phyloP scores from a whole-genome alignment of 2,888 invertebrate species.

The Zootermopsis nevadensis region DNA sequence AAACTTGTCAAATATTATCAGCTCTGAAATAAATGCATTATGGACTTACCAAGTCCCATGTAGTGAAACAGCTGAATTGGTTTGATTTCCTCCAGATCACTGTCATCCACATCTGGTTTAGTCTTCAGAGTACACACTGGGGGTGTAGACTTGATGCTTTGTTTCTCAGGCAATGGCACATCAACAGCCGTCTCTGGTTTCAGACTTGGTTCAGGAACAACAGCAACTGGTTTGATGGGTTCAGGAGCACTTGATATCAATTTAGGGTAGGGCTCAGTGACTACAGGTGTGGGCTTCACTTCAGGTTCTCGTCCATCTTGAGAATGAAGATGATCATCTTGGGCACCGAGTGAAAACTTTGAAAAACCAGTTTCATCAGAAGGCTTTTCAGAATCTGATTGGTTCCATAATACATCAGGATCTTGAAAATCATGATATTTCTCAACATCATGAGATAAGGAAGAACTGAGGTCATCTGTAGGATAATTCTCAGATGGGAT shows the following conservation, averaged over 20 bases:
- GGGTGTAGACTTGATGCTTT: background rate
- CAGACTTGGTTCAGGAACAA: background rate
- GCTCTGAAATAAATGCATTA: background rate
- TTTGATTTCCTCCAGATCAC: conserved; percentile 65
- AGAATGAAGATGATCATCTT: background rate
- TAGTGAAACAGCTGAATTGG: conserved; percentile 78
- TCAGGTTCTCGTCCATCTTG: conserved; percentile 9
- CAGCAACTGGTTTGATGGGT: conserved; percentile 1
- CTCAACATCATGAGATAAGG: background rate
- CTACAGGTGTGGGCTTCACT: conserved; percentile 3
- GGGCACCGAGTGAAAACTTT: conserved; percentile 1
- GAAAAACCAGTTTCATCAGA: conserved; percentile 59
- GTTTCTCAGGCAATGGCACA: background rate
- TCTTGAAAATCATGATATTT: conserved; percentile 29
- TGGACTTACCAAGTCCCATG: conserved; percentile 77
- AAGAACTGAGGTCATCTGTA: background rate
- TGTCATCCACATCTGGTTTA: background rate
- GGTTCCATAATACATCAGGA: conserved; percentile 9
- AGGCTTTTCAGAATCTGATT: conserved; percentile 54
- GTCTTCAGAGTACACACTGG: conserved; percentile 7
- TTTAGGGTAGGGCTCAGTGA: background rate
- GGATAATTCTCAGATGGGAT: background rate
- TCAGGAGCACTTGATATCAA: background rate
- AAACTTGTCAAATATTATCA: background rate
- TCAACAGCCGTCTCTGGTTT: background rate